Evolutionary conservation across 1,140 invertebrate genomes (phyloP).

Genomic region (Papilio xuthus): DNA sequence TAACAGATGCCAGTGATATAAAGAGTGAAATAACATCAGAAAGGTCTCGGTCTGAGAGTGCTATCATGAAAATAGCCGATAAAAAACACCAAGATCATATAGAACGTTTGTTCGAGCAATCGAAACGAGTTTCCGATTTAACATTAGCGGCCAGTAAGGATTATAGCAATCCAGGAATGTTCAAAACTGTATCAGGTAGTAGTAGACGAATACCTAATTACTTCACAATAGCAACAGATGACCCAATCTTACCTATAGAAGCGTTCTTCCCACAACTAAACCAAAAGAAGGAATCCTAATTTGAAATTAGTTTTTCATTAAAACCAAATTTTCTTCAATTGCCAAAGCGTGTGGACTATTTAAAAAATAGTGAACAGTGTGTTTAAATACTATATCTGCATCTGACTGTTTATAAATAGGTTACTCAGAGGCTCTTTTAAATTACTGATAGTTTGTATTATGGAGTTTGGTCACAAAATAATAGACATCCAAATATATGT

Average conservation of each 20-base stretch:
- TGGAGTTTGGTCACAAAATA: background rate
- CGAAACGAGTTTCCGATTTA: conserved; percentile 83
- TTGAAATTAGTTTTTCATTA: conserved; percentile 53
- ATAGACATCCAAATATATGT: background rate
- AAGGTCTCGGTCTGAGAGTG: conserved; percentile 77
- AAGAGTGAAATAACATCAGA: conserved; percentile 75
- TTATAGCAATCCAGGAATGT: conserved; percentile 82
- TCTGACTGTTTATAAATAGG: conserved; percentile 22
- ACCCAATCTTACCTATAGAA: conserved; percentile 84
- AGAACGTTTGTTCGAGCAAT: conserved; percentile 77
- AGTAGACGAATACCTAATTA: conserved; percentile 83
- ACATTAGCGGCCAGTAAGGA: conserved; percentile 83
- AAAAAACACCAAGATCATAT: conserved; percentile 70
- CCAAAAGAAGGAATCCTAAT: conserved; percentile 80
- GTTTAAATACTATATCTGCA: conserved; percentile 8
- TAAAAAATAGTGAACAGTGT: conserved; percentile 14
- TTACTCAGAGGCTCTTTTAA: background rate
- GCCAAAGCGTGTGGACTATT: conserved; percentile 65
- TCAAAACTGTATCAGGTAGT: conserved; percentile 79
- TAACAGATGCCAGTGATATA: conserved; percentile 64
- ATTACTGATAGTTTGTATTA: background rate
- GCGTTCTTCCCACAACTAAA: conserved; percentile 84
- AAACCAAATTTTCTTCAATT: conserved; percentile 73
- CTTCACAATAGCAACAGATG: conserved; percentile 84
- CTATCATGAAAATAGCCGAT: conserved; percentile 82